phyloP scores from a whole-genome alignment of 1,140 invertebrate genomes.

The Diorhabda elongata region DNA sequence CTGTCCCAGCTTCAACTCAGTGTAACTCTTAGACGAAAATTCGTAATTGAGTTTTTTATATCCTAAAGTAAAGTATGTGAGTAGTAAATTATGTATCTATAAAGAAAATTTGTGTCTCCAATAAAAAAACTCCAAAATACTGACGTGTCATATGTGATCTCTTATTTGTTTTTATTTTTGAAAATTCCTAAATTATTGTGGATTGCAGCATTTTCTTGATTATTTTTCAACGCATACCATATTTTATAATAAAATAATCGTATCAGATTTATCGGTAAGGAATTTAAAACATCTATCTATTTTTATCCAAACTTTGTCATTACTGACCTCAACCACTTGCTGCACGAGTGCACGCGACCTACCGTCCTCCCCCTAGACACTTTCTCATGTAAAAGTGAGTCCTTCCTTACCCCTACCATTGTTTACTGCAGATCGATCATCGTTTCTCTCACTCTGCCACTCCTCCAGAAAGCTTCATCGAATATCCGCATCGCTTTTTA shows the following conservation, averaged over 20 bases:
- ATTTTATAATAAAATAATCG: neutral
- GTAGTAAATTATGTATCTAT: too few relatives aligned
- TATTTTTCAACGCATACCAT: neutral
- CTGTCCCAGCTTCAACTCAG: too few relatives aligned
- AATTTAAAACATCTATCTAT: neutral
- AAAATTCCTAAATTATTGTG: neutral
- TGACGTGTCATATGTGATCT: neutral
- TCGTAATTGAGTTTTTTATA: too few relatives aligned
- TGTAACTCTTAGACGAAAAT: too few relatives aligned
- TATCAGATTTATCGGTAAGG: neutral
- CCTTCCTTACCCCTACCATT: slow-evolving; percentile 26
- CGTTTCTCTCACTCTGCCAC: slow-evolving; percentile 11
- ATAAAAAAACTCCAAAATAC: neutral
- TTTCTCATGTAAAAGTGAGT: slow-evolving; percentile 33
- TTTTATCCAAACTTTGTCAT: neutral
- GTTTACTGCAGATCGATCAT: slow-evolving; percentile 28
- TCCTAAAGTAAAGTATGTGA: too few relatives aligned
- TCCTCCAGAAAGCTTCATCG: slow-evolving; percentile 25
- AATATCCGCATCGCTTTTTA: slow-evolving; percentile 26
- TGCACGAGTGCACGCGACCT: slow-evolving; percentile 20
- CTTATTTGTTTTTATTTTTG: neutral
- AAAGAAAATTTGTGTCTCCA: too few relatives aligned
- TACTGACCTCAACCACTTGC: slow-evolving; percentile 25
- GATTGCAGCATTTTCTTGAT: neutral
- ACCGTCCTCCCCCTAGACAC: slow-evolving; percentile 31